phyloP scores from a whole-genome alignment of 2,888 invertebrate species.

The Camponotus fellah region DNA sequence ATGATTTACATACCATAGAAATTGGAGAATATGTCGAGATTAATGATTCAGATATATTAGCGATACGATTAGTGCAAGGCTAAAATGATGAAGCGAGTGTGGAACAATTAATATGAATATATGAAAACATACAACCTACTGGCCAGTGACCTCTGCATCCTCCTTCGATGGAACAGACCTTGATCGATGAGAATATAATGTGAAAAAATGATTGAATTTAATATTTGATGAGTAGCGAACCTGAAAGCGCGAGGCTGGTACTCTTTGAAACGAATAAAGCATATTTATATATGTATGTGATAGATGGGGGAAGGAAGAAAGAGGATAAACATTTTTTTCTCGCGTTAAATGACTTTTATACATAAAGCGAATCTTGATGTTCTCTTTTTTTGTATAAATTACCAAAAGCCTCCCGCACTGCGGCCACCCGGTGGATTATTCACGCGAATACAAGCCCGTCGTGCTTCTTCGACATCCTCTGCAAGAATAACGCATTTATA shows the following conservation, averaged over 20 bases:
- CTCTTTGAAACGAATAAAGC: conserved; percentile 37
- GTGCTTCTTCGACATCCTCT: conserved; percentile 92
- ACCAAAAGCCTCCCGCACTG: conserved; percentile 95
- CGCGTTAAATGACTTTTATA: conserved; percentile 58
- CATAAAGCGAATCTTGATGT: conserved; percentile 68
- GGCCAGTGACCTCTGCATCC: conserved; percentile 75
- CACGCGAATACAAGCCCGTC: conserved; percentile 94
- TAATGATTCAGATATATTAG: conserved; percentile 64
- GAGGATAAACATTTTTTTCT: conserved; percentile 41
- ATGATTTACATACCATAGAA: neutral
- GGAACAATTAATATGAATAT: conserved; percentile 57
- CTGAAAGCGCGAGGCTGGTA: conserved; percentile 71
- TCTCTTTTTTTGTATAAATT: conserved; percentile 83
- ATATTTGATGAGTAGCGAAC: conserved; percentile 81
- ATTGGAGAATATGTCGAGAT: conserved; percentile 61
- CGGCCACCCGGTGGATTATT: conserved; percentile 96
- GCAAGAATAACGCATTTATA: conserved; percentile 81
- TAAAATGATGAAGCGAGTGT: conserved; percentile 70
- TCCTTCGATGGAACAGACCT: conserved; percentile 80
- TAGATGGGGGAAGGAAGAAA: conserved; percentile 37
- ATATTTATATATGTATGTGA: neutral
- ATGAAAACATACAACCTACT: conserved; percentile 71
- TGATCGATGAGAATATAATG: conserved; percentile 76
- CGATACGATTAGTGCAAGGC: conserved; percentile 58
- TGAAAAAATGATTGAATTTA: conserved; percentile 76